Base-by-base conservation (phyloP, 2,888 invertebrate genomes). In the Apoda limacodes region DNA sequence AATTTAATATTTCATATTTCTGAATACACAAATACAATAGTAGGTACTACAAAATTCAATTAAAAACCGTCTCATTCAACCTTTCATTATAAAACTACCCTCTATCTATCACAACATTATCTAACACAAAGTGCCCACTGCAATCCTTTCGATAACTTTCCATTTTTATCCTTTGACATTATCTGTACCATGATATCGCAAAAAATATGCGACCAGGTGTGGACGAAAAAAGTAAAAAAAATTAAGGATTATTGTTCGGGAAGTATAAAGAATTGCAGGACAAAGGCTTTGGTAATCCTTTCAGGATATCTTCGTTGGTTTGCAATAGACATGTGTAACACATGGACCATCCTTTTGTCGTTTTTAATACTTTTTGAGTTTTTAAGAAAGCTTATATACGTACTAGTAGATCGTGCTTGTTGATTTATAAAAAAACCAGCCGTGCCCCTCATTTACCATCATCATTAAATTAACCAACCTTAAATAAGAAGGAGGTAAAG, bases 181-280 rank as follows among this genome's bases (percentile, higher is more conserved):
- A 64, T 71, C 65, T 62, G 46, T 52, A 25, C 43, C 53, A 51
- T 67, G 67, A 68, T 59, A 42, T 41, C 39, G 60, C 59, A 63
- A 72, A 74, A 71, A 71, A 62, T 49, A 34, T 22, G 52, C 48
- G 50, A 57, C 75, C 75, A 72, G 75, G 71, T 75, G 74, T 12
- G 36, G 24, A 40, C 49, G 55, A 52, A 53, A 52, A 46, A 42
- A 14, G 12, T 23, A 43, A 50, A 63, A 63, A 60, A 63, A 54
- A 48, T 34, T 39, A 54, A 52, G 43, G 44, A 47, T 39, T 35
- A 43, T 48, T 53, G 52, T 48, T 30, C 12, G 32, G 30, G 34
- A 40, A 39, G 30, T 28, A 30, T 37, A 45, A 43, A 45, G 37
- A 42, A 39, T 46, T 41, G 25, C 26, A 43, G 53, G 50, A 60